Evolutionary conservation across 2,797 vertebrate species (phyloP).

Genomic region (Paramormyrops hopkinsi): DNA sequence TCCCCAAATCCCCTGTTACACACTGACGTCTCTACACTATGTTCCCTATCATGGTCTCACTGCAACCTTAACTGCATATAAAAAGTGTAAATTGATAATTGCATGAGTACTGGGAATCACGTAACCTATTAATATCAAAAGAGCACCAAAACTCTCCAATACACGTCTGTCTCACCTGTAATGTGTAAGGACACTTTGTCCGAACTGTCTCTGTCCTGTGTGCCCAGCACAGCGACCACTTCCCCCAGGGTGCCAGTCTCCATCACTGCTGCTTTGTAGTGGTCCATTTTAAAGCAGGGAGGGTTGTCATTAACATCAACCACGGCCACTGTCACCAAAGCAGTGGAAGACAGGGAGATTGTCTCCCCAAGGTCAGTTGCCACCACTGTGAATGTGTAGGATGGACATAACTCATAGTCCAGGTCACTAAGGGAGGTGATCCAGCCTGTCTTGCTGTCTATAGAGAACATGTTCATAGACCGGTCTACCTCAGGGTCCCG

Average conservation of each 20-base stretch:
- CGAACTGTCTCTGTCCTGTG: constrained; percentile 77
- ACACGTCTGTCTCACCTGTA: constrained; percentile 66
- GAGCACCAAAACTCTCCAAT: neutral
- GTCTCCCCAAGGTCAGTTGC: constrained; percentile 82
- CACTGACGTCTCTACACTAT: neutral
- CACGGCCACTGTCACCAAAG: constrained; percentile 77
- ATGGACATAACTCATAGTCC: constrained; percentile 76
- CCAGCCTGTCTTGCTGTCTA: constrained; percentile 91
- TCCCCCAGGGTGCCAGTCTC: constrained; percentile 85
- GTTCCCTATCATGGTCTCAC: neutral
- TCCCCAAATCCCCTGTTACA: neutral
- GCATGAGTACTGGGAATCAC: neutral
- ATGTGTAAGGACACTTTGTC: constrained; percentile 85
- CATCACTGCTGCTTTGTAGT: constrained; percentile 83
- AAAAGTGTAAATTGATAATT: neutral
- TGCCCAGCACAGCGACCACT: constrained; percentile 82
- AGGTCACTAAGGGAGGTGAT: constrained; percentile 79
- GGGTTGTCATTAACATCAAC: constrained; percentile 91
- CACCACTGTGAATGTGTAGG: constrained; percentile 75
- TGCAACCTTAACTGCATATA: neutral
- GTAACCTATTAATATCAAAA: neutral
- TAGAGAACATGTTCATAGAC: constrained; percentile 67
- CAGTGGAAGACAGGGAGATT: constrained; percentile 69
- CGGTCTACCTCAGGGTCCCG: constrained; percentile 47
- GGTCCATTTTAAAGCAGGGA: constrained; percentile 79